phyloP scores from a whole-genome alignment of 2,113 vertebrate species.

The Anolis carolinensis region DNA sequence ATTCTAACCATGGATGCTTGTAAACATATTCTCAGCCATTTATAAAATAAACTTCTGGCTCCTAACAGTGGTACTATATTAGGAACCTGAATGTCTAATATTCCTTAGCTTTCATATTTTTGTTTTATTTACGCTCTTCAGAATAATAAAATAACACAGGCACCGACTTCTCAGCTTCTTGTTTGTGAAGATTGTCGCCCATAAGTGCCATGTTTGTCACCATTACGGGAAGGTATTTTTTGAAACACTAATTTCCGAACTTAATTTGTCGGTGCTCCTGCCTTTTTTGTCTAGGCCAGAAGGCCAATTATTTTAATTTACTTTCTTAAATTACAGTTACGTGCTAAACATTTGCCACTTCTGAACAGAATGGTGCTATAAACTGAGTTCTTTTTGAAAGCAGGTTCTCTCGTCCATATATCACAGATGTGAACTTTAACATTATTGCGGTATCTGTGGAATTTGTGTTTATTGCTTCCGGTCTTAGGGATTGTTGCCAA shows the following conservation, averaged over 20 bases:
- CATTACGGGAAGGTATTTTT: not conserved
- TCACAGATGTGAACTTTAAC: not conserved
- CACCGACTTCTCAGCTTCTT: not conserved
- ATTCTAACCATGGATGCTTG: not conserved
- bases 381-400: not conserved
- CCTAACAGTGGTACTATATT: not conserved
- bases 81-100: not conserved
- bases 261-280: not conserved
- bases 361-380: not conserved
- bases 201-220: accelerated
- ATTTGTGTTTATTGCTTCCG: too few species aligned
- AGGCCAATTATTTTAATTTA: not conserved
- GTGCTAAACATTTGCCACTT: not conserved
- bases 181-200: not conserved
- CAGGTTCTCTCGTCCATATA: not conserved
- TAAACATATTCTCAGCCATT: not conserved
- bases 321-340: not conserved
- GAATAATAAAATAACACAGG: not conserved
- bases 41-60: not conserved
- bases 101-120: not conserved
- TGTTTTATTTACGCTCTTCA: not conserved
- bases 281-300: not conserved
- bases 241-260: not conserved
- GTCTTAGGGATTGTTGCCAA: too few species aligned
- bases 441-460: not conserved